phyloP scores from a whole-genome alignment of 35 echinoderm and acorn worm genomes.

The Hemicentrotus pulcherrimus region DNA sequence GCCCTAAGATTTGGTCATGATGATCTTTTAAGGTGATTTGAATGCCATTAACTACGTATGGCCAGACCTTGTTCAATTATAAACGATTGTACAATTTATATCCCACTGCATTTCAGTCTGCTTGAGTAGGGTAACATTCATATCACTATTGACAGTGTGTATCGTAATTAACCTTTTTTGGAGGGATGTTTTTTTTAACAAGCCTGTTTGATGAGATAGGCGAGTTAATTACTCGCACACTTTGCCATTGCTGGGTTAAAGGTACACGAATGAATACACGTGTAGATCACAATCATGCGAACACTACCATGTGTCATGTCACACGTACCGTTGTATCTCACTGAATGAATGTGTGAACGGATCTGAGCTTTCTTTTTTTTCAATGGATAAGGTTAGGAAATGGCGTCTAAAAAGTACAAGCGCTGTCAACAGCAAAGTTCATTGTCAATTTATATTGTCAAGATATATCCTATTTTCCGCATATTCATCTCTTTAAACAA shows the following conservation, averaged over 20 bases:
- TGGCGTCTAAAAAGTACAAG: background rate
- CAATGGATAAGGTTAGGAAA: background rate
- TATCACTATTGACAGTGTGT: background rate
- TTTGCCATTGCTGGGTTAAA: background rate
- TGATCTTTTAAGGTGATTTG: no score
- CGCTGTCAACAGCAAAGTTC: slow-evolving; percentile 21
- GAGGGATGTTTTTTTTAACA: background rate
- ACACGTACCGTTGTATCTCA: background rate
- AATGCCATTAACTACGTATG: background rate
- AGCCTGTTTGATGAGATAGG: background rate
- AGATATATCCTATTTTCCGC: background rate
- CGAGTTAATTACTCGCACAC: background rate
- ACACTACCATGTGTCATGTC: background rate
- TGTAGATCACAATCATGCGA: background rate
- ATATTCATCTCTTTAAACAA: background rate
- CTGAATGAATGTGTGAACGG: background rate
- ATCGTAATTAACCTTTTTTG: background rate
- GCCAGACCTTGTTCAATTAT: background rate
- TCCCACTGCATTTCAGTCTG: background rate
- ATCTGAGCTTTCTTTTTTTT: background rate
- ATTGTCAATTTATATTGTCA: background rate
- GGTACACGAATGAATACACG: background rate
- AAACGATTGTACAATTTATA: background rate
- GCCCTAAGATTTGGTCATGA: no score
- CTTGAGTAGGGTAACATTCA: background rate